Conservation (phyloP, 2,888 invertebrate genomes). For the Taenaris catops region DNA sequence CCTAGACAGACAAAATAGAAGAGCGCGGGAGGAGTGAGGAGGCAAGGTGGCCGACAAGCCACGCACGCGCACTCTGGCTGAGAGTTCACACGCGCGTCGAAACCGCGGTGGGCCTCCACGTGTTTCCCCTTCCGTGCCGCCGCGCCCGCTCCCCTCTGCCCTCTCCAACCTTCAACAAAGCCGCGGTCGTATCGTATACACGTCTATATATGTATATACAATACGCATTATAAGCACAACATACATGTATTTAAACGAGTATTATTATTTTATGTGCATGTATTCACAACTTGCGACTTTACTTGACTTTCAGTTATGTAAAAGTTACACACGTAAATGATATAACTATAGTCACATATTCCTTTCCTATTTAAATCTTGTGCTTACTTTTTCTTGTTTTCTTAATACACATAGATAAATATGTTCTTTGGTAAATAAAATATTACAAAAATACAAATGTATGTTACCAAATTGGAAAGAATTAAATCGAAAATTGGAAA, state of each 20-base stretch:
- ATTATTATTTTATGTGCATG: conserved; percentile 15
- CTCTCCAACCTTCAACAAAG: conserved; percentile 57
- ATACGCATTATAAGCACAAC: conserved; percentile 21
- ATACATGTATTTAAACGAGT: conserved; percentile 15
- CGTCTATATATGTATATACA: conserved; percentile 25
- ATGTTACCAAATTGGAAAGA: too few species aligned
- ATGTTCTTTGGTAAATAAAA: too few species aligned
- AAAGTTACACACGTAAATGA: too few species aligned
- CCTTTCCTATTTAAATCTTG: too few species aligned
- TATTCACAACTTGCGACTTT: conserved; percentile 13
- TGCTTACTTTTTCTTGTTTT: too few species aligned
- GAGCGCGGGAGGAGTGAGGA: conserved; percentile 48
- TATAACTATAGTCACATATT: too few species aligned
- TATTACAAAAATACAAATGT: too few species aligned
- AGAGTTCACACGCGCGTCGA: conserved; percentile 73
- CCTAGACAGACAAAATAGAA: conserved; percentile 48
- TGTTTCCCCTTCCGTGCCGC: conserved; percentile 44
- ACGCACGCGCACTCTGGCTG: conserved; percentile 67
- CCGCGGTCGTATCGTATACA: conserved; percentile 43
- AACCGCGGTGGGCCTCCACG: conserved; percentile 81
- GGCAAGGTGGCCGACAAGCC: conserved; percentile 45
- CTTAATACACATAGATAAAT: too few species aligned
- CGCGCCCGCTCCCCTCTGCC: conserved; percentile 33
- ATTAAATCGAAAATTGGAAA: too few species aligned
- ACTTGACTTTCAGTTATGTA: conserved; percentile 8